Base-by-base conservation (phyloP, 2,888 invertebrate species). In the Geotrupes spiniger region DNA sequence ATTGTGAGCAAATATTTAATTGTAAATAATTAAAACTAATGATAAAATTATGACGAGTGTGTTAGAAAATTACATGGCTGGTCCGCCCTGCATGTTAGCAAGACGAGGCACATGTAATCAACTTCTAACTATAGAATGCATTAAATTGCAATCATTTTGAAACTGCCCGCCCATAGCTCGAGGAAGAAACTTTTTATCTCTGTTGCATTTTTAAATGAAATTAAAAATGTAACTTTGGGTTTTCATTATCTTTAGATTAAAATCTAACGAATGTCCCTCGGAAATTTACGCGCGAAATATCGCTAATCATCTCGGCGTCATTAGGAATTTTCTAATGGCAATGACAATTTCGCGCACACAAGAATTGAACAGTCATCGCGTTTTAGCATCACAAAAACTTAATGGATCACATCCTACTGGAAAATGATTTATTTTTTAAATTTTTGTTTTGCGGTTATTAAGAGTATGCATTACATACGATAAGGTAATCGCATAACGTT, bases 91-190 rank as follows among this genome's bases (percentile, higher is more conserved):
- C 39, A 36, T 43, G 44, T 49, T 49, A 49, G 49, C 49, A 44
- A 27, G 49, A 39, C 33, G 33, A 14, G 33, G 33, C 33, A 33
- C 33, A 33, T 49, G 39, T 49, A 49, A 49, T 49, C 49, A 49
- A 49, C 43, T 38, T 15, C 39, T 33, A 44, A 21, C 29, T 38
- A 42, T 41, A 49, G 49, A 49, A 49, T 46, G 49, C 49, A 49
- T 49, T 49, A 49, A 49, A 49, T 49, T 45, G 49, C 49, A 49
- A 49, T 49, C 49, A 49, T 49, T 49, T 47, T 46, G 36, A 40
- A 41, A 16, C 40, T 45, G 41, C 49, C 49, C 49, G 49, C 49
- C 49, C 49, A 49, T 49, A 45, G 27, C 49, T 40, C 28, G 40
- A 27, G 49, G 39, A 21, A 21, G 16, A 15, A 8, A 33, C 27